Evolutionary conservation across 2,113 vertebrate genomes (phyloP).

Genomic region (Rattus norvegicus): DNA sequence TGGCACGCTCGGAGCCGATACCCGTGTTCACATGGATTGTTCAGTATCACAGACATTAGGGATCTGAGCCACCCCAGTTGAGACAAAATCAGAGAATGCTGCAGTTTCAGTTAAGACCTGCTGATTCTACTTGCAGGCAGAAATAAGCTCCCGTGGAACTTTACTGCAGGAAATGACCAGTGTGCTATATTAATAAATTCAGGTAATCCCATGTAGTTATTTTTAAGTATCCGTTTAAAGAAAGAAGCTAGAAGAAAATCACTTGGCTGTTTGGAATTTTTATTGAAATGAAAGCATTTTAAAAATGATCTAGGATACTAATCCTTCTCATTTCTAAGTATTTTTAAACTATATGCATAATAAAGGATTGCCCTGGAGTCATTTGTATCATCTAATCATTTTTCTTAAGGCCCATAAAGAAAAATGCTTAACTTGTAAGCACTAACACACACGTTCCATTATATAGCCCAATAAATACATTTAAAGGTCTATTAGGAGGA

Average conservation of each 20-base stretch:
- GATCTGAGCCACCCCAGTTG: constrained; percentile 27
- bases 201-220: not conserved
- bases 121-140: constrained; percentile 28
- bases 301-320: not conserved
- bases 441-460: not conserved
- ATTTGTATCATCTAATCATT: not conserved
- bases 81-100: constrained; percentile 20
- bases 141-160: not conserved
- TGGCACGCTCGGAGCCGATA: not conserved
- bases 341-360: constrained; percentile 17
- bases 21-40: not conserved
- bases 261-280: not conserved
- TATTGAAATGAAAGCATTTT: not conserved
- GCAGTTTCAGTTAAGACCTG: constrained; percentile 23
- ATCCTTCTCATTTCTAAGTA: not conserved
- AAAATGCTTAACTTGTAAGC: not conserved
- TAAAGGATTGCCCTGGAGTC: not conserved
- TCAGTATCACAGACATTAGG: not conserved
- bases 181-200: constrained; percentile 30
- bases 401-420: not conserved
- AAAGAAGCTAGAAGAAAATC: not conserved
- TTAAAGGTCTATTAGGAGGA: not conserved
- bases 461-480: not conserved
- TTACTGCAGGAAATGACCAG: not conserved
- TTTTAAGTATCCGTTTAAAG: constrained; percentile 29